A percentile compares a stretch with the other conserved stretches of the same genome.
Conservation (phyloP, 2,113 vertebrate genomes). For the Lampris megalopsis region DNA sequence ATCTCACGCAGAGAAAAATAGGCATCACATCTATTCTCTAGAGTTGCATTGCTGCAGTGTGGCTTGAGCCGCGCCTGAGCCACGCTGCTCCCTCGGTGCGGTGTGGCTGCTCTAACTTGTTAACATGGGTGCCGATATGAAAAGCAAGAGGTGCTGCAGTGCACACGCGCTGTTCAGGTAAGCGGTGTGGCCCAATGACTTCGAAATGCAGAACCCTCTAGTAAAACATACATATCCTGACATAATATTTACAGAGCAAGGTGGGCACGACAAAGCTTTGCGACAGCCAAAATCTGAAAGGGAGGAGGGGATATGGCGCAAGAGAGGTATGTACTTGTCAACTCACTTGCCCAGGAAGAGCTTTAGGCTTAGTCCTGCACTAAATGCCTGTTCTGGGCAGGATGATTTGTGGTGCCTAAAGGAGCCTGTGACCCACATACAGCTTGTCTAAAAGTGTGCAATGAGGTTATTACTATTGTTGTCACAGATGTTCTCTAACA, state of each 20-base stretch:
- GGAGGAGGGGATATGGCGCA: slow-evolving; percentile 34
- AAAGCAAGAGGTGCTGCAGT: too few species aligned
- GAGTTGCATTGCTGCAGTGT: too few species aligned
- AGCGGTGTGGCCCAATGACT: too few species aligned
- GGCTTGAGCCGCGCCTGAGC: too few species aligned
- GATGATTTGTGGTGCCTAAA: slow-evolving; percentile 60
- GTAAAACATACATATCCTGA: background rate
- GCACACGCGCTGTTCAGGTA: too few species aligned
- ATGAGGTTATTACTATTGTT: slow-evolving; percentile 21
- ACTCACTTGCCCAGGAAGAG: slow-evolving; percentile 66
- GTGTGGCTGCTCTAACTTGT: too few species aligned
- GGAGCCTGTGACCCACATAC: slow-evolving; percentile 20
- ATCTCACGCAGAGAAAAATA: too few species aligned
- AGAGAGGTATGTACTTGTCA: slow-evolving; percentile 42
- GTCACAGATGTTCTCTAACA: background rate
- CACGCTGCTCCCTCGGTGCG: too few species aligned
- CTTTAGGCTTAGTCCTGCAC: slow-evolving; percentile 60
- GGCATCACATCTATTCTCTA: too few species aligned
- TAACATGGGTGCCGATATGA: too few species aligned
- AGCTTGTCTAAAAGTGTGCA: slow-evolving; percentile 42
- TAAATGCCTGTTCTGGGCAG: slow-evolving; percentile 41
- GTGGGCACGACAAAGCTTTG: too few species aligned
- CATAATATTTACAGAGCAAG: background rate
- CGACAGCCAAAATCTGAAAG: background rate
- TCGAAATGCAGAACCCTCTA: too few species aligned